Conservation (phyloP, 2,113 vertebrate species). For the Chaetops frenatus region DNA sequence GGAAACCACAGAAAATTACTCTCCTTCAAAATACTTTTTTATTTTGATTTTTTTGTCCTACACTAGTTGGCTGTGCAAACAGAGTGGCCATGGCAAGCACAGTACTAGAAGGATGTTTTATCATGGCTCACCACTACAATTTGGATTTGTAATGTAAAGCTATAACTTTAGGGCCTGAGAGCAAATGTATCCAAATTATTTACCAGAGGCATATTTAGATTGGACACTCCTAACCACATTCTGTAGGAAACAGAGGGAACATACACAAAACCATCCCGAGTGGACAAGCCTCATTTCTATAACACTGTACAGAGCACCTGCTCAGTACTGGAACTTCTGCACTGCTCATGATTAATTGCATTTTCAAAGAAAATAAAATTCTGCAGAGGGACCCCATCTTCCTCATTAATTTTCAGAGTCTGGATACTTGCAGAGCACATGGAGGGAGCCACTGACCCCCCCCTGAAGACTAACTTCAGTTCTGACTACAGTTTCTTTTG, state of each 20-base stretch:
- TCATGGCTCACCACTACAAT: not conserved
- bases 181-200: not conserved
- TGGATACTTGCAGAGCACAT: not conserved
- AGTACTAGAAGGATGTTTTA: not conserved
- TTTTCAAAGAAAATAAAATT: not conserved
- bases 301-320: not conserved
- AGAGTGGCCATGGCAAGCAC: not conserved
- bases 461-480: not conserved
- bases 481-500: not conserved
- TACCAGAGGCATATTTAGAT: not conserved
- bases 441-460: not conserved
- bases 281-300: not conserved
- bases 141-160: not conserved
- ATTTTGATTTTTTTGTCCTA: not conserved
- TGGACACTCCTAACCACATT: not conserved
- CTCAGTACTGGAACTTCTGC: not conserved
- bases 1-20: conserved; percentile 7
- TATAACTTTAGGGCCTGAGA: not conserved
- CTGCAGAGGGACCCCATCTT: not conserved
- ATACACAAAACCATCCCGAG: rapidly evolving
- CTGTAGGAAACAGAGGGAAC: not conserved
- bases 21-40: not conserved
- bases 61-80: not conserved
- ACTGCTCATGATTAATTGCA: not conserved
- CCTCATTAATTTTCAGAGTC: not conserved